Evolutionary conservation across 2,888 invertebrate species (phyloP).

Genomic region (Nomada fucata): DNA sequence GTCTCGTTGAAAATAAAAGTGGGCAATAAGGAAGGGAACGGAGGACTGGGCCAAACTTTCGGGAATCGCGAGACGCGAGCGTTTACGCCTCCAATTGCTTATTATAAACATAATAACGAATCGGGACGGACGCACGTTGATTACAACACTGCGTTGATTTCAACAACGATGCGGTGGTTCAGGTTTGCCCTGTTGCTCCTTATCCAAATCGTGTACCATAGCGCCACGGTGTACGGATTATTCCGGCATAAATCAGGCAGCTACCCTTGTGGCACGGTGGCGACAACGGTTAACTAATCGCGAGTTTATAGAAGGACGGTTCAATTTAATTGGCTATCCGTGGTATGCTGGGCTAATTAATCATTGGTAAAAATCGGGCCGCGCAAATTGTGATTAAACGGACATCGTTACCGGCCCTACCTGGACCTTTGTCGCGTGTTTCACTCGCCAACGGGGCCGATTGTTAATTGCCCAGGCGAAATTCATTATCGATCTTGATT

Average conservation of each 20-base stretch:
- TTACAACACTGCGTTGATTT: conserved; percentile 8
- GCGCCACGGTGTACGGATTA: conserved; percentile 36
- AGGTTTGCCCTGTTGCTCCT: not conserved
- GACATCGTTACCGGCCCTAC: conserved; percentile 1
- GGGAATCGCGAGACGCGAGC: no score
- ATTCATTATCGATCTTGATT: conserved; percentile 55
- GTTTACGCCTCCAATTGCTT: no score
- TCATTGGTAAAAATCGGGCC: conserved; percentile 64
- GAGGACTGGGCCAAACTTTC: no score
- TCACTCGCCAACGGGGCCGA: conserved; percentile 26
- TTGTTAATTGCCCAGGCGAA: conserved; percentile 52
- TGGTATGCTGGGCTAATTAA: conserved; percentile 63
- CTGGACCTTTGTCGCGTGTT: conserved; percentile 30
- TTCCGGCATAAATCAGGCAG: conserved; percentile 58
- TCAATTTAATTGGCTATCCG: conserved; percentile 71
- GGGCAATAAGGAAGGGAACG: no score
- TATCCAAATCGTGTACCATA: not conserved
- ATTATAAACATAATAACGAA: no score
- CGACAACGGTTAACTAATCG: conserved; percentile 58
- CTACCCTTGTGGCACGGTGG: conserved; percentile 15
- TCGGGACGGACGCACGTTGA: no score
- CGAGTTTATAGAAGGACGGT: conserved; percentile 51
- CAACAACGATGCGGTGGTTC: conserved; percentile 32
- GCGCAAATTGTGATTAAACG: conserved; percentile 70
- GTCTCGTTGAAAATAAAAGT: no score